Conservation (phyloP, 2,113 vertebrate species). For the Gasterosteus aculeatus region DNA sequence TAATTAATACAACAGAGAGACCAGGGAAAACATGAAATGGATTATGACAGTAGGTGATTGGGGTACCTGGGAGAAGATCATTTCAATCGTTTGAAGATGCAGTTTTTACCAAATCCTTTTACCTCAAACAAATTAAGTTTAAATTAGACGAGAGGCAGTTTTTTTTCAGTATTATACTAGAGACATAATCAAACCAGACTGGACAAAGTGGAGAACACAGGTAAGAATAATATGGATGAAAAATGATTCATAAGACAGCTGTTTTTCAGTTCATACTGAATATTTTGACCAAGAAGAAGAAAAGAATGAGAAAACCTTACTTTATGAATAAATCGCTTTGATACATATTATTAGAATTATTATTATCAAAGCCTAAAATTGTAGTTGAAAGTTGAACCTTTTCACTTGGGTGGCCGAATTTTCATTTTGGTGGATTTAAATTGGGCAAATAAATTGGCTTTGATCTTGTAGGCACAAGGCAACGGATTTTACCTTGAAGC, state of each 20-base stretch:
- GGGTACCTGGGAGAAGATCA: neutral
- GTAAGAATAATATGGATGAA: conserved; percentile 44
- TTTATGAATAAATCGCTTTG: conserved; percentile 35
- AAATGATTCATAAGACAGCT: conserved; percentile 21
- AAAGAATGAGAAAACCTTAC: conserved; percentile 26
- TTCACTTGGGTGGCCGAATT: conserved; percentile 15
- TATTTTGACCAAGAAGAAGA: conserved; percentile 17
- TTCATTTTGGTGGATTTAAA: conserved; percentile 53
- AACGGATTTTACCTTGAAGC: conserved; percentile 36
- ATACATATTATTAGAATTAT: conserved; percentile 25
- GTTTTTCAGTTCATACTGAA: conserved; percentile 25
- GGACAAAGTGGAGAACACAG: neutral
- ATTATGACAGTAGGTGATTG: neutral
- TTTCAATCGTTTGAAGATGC: conserved; percentile 5
- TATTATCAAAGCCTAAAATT: conserved; percentile 21
- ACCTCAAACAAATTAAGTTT: conserved; percentile 9
- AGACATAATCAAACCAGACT: neutral
- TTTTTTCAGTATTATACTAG: conserved; percentile 1
- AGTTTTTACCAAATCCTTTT: conserved; percentile 2
- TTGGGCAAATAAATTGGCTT: conserved; percentile 48
- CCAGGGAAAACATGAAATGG: conserved; percentile 7
- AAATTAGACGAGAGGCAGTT: conserved; percentile 1
- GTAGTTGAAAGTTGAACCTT: conserved; percentile 35
- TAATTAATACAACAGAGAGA: conserved; percentile 3
- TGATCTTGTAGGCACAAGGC: conserved; percentile 40